Conservation (phyloP, 2,113 vertebrate genomes). For the Oryzias melastigma region DNA sequence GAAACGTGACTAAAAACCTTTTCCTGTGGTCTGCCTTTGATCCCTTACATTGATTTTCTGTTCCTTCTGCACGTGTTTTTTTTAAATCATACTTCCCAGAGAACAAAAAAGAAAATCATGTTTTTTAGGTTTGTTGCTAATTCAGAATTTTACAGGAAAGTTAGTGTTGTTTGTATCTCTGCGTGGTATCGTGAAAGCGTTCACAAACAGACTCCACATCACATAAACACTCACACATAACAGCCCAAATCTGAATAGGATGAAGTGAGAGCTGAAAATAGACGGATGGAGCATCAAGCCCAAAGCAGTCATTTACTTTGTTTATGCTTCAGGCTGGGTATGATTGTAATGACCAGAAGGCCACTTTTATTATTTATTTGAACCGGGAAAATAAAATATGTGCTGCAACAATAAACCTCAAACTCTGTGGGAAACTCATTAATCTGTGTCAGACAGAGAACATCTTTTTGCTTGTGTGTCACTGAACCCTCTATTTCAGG, state of each 20-base stretch:
- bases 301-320: constrained; percentile 11
- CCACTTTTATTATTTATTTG: constrained; percentile 10
- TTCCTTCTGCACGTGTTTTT: no score
- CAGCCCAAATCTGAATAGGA: no score
- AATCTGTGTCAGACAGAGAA: neutral
- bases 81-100: no score
- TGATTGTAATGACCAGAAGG: constrained; percentile 3
- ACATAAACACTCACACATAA: neutral
- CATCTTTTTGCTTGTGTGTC: neutral
- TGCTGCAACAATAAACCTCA: constrained; percentile 2
- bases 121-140: no score
- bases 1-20: no score
- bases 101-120: no score
- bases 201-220: neutral
- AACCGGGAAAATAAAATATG: neutral
- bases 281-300: neutral
- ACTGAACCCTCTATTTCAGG: neutral
- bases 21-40: no score
- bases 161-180: no score
- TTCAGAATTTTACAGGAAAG: no score
- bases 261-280: no score
- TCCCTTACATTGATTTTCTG: no score
- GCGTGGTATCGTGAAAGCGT: no score
- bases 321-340: constrained; percentile 21
- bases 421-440: constrained; percentile 9